Base-by-base conservation (phyloP, 35 echinoderm and acorn worm species). In the Heliocidaris erythrogramma region DNA sequence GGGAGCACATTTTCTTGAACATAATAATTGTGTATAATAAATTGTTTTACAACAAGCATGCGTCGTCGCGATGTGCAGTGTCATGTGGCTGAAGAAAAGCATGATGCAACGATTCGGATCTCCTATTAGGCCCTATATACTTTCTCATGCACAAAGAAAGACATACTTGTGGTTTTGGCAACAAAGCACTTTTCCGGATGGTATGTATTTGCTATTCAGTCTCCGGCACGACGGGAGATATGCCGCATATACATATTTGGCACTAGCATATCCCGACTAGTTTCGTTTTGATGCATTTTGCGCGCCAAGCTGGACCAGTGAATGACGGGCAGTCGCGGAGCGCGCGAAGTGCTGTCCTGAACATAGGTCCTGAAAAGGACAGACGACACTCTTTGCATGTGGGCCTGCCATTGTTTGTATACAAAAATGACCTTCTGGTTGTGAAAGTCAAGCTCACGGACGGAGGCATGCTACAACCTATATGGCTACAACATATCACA, bases 341-440 rank as follows among this genome's bases (percentile, higher is more conserved):
- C 21, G 65, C 65, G 65, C 65, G 65, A 78, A 78, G 21, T 21
- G 6, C 65, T 24, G 21, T 78, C 65, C 18, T n/a, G n/a, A n/a
- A n/a, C n/a, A n/a, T n/a, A n/a, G n/a, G 21, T 78, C 65, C 18
- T 78, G 21, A 24, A 78, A 78, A 78, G 27, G 2, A 21, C 65
- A 78, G 65, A 89, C 87, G 87, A 32, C 31, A 89, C 87, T 5
- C 47, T 48, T 86, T 89, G 87, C 32, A 27, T 48, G 87, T 32
- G 87, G 31, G 31, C 14, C 31, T 30, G 31, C 69, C 31, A 89
- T 89, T 89, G 87, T 89, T 89, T 89, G 87, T 89, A 89, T 89
- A 89, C 87, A 89, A 89, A 89, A 18, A 89, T n/a, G 87, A 47
- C 87, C 87, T 89, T 89, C 87, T 47, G 0, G 24, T 48, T 42